Conservation (phyloP, 2,113 vertebrate genomes). For the Daphoenositta chrysoptera region DNA sequence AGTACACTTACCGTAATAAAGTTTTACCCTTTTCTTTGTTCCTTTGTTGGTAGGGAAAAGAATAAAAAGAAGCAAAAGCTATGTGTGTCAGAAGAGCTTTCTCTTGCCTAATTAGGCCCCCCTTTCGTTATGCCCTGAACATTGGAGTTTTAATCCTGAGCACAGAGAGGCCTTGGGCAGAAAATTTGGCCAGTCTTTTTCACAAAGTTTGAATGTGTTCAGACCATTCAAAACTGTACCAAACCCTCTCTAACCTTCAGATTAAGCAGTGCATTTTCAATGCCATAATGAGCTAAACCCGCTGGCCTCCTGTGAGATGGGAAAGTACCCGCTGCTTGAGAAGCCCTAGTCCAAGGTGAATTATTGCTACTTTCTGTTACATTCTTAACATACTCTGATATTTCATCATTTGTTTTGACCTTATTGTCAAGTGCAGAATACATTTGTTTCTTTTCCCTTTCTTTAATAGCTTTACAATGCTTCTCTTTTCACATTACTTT, state of each 20-base stretch:
- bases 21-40: constrained; percentile 27
- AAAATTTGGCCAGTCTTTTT: constrained; percentile 37
- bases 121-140: constrained; percentile 23
- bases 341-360: neutral
- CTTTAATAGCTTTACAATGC: neutral
- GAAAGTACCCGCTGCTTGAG: neutral
- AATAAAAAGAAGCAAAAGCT: neutral
- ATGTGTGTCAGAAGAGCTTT: constrained; percentile 31
- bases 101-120: neutral
- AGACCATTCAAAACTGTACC: constrained; percentile 34
- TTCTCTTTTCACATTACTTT: neutral
- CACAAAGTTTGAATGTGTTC: constrained; percentile 32
- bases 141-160: constrained; percentile 45
- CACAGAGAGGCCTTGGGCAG: constrained; percentile 26
- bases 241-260: constrained; percentile 21
- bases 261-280: constrained; percentile 38
- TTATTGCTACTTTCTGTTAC: neutral
- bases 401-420: neutral
- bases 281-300: neutral
- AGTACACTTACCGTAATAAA: neutral
- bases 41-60: neutral
- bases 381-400: constrained; percentile 4
- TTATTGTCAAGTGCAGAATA: neutral
- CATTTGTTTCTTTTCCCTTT: neutral
- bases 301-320: neutral